Percentiles rank a stretch among this genome's conserved stretches.
Conservation (phyloP, 2,113 vertebrate genomes). For the Zapornia atra region DNA sequence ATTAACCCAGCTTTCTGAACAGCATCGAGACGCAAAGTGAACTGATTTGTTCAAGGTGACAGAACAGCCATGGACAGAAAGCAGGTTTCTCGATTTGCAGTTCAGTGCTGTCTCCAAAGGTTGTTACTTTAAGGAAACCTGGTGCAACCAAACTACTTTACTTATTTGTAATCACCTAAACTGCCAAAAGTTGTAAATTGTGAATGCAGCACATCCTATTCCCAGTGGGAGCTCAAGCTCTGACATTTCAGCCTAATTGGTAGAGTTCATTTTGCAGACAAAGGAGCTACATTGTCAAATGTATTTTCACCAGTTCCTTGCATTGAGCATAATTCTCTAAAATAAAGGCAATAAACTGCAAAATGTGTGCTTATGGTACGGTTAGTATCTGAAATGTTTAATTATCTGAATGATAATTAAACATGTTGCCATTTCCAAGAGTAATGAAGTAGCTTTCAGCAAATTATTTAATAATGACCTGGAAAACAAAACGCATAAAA, state of each 20-base stretch:
- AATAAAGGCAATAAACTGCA: constrained; percentile 58
- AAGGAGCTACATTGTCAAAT: not conserved
- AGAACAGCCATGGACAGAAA: not conserved
- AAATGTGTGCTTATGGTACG: constrained; percentile 14
- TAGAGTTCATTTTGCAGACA: not conserved
- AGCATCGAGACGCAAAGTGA: not conserved
- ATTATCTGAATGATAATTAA: constrained; percentile 57
- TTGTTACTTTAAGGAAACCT: not conserved
- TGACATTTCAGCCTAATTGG: not conserved
- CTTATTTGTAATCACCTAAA: not conserved
- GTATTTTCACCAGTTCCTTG: not conserved
- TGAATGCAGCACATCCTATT: not conserved
- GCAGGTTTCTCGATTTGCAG: not conserved
- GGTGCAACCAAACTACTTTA: not conserved
- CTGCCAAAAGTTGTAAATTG: not conserved
- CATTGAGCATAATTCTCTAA: not conserved
- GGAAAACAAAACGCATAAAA: constrained; percentile 42
- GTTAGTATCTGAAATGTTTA: constrained; percentile 24
- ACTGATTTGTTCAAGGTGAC: not conserved
- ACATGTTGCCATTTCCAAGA: constrained; percentile 33
- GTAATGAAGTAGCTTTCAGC: constrained; percentile 43
- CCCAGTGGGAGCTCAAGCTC: not conserved
- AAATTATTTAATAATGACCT: constrained; percentile 38
- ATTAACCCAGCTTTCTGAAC: not conserved
- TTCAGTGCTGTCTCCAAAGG: not conserved